Conservation (phyloP, 2,113 vertebrate species). For the Potamarius usumacintae region DNA sequence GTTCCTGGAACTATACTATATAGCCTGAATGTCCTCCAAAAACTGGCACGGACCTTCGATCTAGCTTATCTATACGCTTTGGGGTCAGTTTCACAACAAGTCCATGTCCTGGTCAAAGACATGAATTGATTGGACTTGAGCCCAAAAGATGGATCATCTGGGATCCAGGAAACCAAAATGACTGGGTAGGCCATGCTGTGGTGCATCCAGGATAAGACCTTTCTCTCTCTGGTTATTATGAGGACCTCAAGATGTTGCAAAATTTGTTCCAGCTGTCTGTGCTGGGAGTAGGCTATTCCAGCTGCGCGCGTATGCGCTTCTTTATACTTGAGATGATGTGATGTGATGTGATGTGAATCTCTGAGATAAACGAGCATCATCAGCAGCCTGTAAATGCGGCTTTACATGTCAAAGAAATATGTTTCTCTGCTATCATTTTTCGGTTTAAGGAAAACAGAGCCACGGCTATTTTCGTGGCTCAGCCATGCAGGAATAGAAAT, state of each 20-base stretch:
- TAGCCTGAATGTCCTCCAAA: conserved; percentile 8
- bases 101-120: not conserved
- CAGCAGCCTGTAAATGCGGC: not conserved
- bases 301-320: not conserved
- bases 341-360: conserved; percentile 2
- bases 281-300: not conserved
- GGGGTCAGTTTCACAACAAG: not conserved
- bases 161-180: conserved; percentile 19
- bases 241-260: not conserved
- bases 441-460: conserved; percentile 1
- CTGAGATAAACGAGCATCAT: not conserved
- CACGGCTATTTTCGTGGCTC: conserved; percentile 7
- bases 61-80: not conserved
- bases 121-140: not conserved
- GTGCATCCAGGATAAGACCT: not conserved
- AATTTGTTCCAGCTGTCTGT: not conserved
- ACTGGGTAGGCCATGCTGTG: conserved; percentile 44
- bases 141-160: not conserved
- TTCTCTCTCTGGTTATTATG: not conserved
- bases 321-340: not conserved
- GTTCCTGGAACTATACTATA: conserved; percentile 27
- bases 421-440: not conserved
- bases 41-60: not conserved
- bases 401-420: not conserved
- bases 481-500: conserved; percentile 42